phyloP scores from a whole-genome alignment of 2,797 vertebrate genomes.

The Simalia tracyae region DNA sequence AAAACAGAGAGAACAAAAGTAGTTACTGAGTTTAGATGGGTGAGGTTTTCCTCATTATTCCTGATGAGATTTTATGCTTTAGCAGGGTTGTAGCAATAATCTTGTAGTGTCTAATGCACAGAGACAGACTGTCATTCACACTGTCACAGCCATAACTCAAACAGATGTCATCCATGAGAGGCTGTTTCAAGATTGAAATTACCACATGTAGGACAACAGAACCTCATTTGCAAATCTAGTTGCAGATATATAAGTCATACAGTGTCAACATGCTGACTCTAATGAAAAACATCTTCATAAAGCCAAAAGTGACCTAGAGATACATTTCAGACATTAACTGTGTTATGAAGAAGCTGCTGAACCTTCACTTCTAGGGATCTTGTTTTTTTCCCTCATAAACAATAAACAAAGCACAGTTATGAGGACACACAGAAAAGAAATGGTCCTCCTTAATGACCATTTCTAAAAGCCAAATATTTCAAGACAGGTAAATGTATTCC shows the following conservation, averaged over 20 bases:
- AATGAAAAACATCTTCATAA: slow-evolving; percentile 43
- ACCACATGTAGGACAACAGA: slow-evolving; percentile 30
- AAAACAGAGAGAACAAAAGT: background rate
- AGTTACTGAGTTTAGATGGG: background rate
- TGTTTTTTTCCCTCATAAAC: background rate
- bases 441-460: accelerated
- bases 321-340: background rate
- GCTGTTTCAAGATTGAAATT: slow-evolving; percentile 40
- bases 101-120: slow-evolving; percentile 11
- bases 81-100: background rate
- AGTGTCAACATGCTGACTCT: background rate
- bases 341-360: slow-evolving; percentile 23
- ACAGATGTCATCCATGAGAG: slow-evolving; percentile 11
- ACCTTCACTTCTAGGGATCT: background rate
- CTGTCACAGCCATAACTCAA: slow-evolving; percentile 30
- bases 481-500: background rate
- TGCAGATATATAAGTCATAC: background rate
- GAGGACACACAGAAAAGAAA: background rate
- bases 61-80: background rate
- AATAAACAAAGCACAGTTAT: slow-evolving; percentile 1
- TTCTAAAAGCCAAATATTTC: slow-evolving; percentile 15
- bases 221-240: slow-evolving; percentile 29
- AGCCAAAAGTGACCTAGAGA: background rate
- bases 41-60: background rate
- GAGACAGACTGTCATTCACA: slow-evolving; percentile 32